Percentiles rank a stretch among this genome's conserved stretches.
phyloP scores from a whole-genome alignment of 1,140 invertebrate genomes.

The Drosophila lacteicornis region DNA sequence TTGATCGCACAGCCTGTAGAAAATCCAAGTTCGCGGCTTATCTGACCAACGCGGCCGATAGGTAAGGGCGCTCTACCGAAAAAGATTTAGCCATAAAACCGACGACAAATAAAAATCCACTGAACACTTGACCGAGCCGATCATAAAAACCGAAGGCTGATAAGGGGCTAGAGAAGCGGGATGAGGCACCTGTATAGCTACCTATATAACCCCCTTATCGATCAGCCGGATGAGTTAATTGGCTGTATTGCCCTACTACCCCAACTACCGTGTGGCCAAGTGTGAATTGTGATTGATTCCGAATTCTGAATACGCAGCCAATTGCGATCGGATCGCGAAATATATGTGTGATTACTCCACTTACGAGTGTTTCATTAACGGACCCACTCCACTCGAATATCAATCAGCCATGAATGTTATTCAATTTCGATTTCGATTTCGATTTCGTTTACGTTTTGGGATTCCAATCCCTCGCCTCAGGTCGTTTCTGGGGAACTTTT shows the following conservation, averaged over 20 bases:
- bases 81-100: slow-evolving; percentile 47
- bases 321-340: slow-evolving; percentile 58
- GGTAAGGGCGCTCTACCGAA: slow-evolving; percentile 37
- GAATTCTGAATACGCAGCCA: slow-evolving; percentile 54
- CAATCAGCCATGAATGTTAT: slow-evolving; percentile 66
- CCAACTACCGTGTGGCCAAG: slow-evolving; percentile 37
- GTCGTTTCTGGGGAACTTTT: slow-evolving; percentile 7
- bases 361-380: slow-evolving; percentile 67
- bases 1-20: slow-evolving; percentile 50
- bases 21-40: slow-evolving; percentile 41
- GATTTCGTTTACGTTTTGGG: slow-evolving; percentile 12
- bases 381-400: slow-evolving; percentile 66
- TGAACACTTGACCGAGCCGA: slow-evolving; percentile 22
- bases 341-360: slow-evolving; percentile 71
- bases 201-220: slow-evolving; percentile 35
- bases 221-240: slow-evolving; percentile 62
- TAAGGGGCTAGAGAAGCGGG: slow-evolving; percentile 2
- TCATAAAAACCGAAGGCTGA: slow-evolving; percentile 36
- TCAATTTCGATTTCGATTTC: slow-evolving; percentile 6
- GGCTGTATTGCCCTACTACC: slow-evolving; percentile 59
- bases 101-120: slow-evolving; percentile 40
- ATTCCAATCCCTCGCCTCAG: slow-evolving; percentile 9
- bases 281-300: slow-evolving; percentile 76
- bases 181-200: neutral
- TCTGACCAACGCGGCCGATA: slow-evolving; percentile 28